Evolutionary conservation across 2,113 vertebrate genomes (phyloP).

Genomic region (Martes martes): DNA sequence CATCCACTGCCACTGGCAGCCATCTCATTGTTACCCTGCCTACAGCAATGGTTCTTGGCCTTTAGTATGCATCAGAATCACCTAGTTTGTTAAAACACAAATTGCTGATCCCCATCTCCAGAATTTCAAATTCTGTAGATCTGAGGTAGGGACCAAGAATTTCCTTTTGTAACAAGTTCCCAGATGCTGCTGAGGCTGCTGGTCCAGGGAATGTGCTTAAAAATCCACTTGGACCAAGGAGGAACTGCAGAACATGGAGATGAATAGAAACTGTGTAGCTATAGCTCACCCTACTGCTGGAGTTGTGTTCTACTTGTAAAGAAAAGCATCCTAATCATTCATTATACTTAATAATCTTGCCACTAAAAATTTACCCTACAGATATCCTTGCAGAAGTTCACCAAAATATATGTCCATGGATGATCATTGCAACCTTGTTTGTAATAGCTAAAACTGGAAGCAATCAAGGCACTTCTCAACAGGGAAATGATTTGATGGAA

Average conservation of each 20-base stretch:
- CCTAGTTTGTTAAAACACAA: background rate
- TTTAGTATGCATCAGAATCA: background rate
- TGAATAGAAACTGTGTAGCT: slow-evolving; percentile 8
- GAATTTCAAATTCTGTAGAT: background rate
- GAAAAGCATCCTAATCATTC: background rate
- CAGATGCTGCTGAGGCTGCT: background rate
- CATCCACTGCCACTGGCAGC: background rate
- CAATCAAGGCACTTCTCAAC: background rate
- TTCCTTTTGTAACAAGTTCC: background rate
- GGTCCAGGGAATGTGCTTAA: background rate
- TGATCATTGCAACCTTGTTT: background rate
- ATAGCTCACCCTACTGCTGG: background rate
- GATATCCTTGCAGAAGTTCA: background rate
- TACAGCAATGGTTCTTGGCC: background rate
- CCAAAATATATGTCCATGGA: background rate
- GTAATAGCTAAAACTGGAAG: slow-evolving; percentile 9
- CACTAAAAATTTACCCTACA: background rate
- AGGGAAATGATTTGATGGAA: background rate
- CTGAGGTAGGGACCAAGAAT: background rate
- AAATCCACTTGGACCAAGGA: background rate
- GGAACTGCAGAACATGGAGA: background rate
- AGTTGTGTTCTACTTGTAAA: background rate
- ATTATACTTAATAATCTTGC: background rate
- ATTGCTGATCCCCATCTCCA: background rate
- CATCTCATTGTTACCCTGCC: background rate